phyloP scores from a whole-genome alignment of 2,113 vertebrate genomes.

The Zosterops pallidus region DNA sequence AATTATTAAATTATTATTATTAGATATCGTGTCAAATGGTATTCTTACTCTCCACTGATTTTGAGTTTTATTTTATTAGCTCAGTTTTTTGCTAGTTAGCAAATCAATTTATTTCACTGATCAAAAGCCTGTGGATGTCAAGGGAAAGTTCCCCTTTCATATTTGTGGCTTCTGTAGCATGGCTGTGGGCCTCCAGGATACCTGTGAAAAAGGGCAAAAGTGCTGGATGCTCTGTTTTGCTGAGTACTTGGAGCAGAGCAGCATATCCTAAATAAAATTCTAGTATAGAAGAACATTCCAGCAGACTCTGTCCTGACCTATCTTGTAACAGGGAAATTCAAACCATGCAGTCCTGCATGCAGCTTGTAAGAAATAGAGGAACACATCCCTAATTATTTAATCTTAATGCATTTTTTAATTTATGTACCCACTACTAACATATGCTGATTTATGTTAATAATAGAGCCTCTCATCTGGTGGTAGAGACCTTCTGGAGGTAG shows the following conservation, averaged over 20 bases:
- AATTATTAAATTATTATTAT: not conserved
- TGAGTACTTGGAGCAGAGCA: not conserved
- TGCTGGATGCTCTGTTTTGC: not conserved
- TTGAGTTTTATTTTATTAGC: not conserved
- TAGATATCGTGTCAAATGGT: not conserved
- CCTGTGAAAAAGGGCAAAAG: not conserved
- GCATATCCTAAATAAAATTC: not conserved
- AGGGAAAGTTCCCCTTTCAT: not conserved
- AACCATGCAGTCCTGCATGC: accelerated
- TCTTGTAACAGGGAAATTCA: not conserved
- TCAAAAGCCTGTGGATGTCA: not conserved
- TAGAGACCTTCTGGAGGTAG: not conserved
- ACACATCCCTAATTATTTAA: not conserved
- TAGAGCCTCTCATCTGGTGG: not conserved
- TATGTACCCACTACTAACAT: not conserved
- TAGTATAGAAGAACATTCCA: not conserved
- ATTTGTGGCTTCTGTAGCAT: not conserved
- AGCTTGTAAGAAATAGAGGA: not conserved
- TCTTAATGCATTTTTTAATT: not conserved
- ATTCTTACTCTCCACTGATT: not conserved
- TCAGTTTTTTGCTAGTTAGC: not conserved
- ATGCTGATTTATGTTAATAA: not conserved
- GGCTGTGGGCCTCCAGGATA: not conserved
- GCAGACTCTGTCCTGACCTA: not conserved
- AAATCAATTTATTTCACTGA: not conserved